phyloP scores from a whole-genome alignment of 2,113 vertebrate species.

The Carettochelys insculpta region DNA sequence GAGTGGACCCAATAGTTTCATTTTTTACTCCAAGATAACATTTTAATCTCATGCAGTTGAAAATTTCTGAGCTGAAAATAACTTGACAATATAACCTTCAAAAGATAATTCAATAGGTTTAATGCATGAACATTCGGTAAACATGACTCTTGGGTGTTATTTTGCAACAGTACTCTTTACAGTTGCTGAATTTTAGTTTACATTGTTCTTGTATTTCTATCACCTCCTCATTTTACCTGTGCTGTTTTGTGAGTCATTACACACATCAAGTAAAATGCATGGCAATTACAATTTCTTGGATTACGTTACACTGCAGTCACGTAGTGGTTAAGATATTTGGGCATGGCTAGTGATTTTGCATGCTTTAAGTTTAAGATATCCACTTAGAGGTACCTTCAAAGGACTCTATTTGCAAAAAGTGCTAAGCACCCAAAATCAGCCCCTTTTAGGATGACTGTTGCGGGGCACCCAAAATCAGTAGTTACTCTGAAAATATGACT shows the following conservation, averaged over 20 bases:
- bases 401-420: not conserved
- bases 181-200: not conserved
- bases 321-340: not conserved
- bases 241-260: not conserved
- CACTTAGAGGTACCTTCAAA: not conserved
- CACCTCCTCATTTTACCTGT: not conserved
- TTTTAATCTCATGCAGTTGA: not conserved
- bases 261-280: not conserved
- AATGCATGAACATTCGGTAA: not conserved
- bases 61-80: not conserved
- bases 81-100: not conserved
- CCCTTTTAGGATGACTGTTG: not conserved
- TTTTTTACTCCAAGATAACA: not conserved
- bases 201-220: not conserved
- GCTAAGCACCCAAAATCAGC: not conserved
- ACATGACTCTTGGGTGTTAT: not conserved
- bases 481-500: not conserved
- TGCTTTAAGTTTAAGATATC: not conserved
- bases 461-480: rapidly evolving
- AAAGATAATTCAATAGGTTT: not conserved
- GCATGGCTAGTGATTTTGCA: not conserved
- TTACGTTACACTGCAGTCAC: not conserved
- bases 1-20: not conserved
- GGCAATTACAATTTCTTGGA: not conserved
- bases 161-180: not conserved